Evolutionary conservation across 2,888 invertebrate species (phyloP), one percentile per base, ranked within the genome.

Genomic region (Cheilosia grossa): DNA sequence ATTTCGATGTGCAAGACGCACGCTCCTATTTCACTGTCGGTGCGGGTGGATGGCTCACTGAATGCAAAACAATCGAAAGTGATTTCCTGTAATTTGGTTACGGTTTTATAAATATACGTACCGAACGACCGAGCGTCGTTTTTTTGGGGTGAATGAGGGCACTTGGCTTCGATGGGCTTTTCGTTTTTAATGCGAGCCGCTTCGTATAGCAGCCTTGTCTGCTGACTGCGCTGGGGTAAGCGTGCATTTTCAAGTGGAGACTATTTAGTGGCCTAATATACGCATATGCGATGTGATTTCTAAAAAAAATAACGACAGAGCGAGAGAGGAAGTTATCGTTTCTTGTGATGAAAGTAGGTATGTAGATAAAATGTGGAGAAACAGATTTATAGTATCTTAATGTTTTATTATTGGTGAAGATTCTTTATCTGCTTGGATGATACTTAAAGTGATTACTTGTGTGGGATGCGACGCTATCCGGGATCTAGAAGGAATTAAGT

Each of bases 21-120:
- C 51, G 37, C 40, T 58, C 6, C 56, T 66, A 44, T 59, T 30
- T 54, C 37, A 49, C 17, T 64, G 30, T 58, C 42, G 58, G 61
- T 27, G 75, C 75, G 70, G 75, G 75, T 64, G 81, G 81, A 70
- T 83, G 59, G 53, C 59, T 66, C 47, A 17, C 49, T 80, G 80
- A 83, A 83, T 83, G 83, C 83, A 80, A 83, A 83, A 66, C 83
- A 83, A 83, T 83, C 80, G 83, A 83, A 83, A 83, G 83, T 83
- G 83, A 80, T 80, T 83, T 83, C 83, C 83, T 83, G 83, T 83
- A 83, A 56, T 83, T 83, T 83, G 70, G 74, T 80, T 75, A 80
- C 64, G 74, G 59, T 70, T 83, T 83, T 74, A 74, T 83, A 74
- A 70, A 49, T 74, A 79, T 49, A 21, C 21, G 9, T n/a, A 37